Percentiles rank a stretch among this genome's conserved stretches.
Conservation (phyloP, 2,113 vertebrate species). For the Origma solitaria region DNA sequence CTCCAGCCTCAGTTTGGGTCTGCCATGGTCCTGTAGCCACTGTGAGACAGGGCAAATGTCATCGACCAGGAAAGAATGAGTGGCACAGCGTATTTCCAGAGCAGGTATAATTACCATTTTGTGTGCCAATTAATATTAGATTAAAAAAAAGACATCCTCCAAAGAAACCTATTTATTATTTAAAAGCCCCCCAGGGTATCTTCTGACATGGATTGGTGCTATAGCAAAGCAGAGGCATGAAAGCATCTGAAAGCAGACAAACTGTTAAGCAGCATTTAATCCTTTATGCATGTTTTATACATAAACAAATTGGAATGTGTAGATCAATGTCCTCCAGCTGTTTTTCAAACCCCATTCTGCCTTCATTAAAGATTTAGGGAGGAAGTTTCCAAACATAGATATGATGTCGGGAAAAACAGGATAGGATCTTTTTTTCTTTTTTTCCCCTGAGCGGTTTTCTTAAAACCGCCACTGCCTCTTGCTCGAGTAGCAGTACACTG, state of each 20-base stretch:
- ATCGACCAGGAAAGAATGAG: background rate
- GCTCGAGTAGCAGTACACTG: background rate
- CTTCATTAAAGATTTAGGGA: constrained; percentile 50
- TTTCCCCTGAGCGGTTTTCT: background rate
- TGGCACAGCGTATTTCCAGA: background rate
- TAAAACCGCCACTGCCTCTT: background rate
- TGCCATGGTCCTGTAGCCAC: background rate
- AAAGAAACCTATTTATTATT: constrained; percentile 67
- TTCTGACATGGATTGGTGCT: constrained; percentile 40
- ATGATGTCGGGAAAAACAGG: constrained; percentile 7
- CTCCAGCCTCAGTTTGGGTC: background rate
- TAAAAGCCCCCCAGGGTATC: constrained; percentile 37
- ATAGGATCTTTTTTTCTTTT: background rate
- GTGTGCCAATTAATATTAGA: constrained; percentile 67
- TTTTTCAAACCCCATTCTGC: constrained; percentile 63
- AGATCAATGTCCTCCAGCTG: constrained; percentile 74
- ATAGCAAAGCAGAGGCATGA: constrained; percentile 15
- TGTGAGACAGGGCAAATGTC: constrained; percentile 33
- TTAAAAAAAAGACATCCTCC: constrained; percentile 24
- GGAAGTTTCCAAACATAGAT: constrained; percentile 57
- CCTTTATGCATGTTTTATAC: constrained; percentile 72
- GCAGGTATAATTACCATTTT: constrained; percentile 28
- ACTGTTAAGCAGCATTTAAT: constrained; percentile 68
- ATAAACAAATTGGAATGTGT: constrained; percentile 72
- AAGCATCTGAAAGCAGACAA: constrained; percentile 55